Conservation (phyloP, 2,888 invertebrate genomes). For the Amiota minor region DNA sequence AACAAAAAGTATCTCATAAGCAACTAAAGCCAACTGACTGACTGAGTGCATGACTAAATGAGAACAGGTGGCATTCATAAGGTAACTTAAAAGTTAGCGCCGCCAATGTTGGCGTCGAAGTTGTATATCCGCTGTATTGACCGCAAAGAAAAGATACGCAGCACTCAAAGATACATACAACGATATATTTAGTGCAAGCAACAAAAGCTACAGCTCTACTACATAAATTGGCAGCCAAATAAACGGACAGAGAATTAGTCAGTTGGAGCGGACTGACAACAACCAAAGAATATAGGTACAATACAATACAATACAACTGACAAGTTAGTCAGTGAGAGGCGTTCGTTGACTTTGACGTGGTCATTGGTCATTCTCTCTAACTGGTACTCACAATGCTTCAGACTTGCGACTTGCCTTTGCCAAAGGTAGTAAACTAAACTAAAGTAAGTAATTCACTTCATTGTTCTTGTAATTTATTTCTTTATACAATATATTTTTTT, state of each 20-base stretch:
- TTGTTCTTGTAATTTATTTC: slow-evolving; percentile 4
- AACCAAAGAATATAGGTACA: no score
- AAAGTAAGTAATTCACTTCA: no score
- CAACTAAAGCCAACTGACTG: no score
- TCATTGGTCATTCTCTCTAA: no score
- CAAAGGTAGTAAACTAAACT: no score
- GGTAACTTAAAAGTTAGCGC: slow-evolving; percentile 26
- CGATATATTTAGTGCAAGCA: no score
- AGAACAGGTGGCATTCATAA: slow-evolving; percentile 25
- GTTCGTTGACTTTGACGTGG: slow-evolving; percentile 18
- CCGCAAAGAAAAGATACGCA: background rate
- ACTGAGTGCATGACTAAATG: slow-evolving; percentile 35
- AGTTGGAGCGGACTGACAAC: background rate
- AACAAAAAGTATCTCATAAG: no score
- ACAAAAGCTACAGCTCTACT: no score
- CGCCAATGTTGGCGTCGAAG: background rate
- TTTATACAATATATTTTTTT: background rate
- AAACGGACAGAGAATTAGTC: slow-evolving; percentile 4
- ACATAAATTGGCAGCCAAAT: no score
- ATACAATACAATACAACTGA: background rate
- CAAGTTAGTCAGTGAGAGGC: slow-evolving; percentile 43
- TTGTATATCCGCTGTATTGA: slow-evolving; percentile 49
- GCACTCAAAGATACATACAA: background rate
- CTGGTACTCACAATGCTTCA: no score
- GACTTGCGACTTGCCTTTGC: no score